phyloP scores from a whole-genome alignment of 2,113 vertebrate species.

The Apaloderma vittatum region DNA sequence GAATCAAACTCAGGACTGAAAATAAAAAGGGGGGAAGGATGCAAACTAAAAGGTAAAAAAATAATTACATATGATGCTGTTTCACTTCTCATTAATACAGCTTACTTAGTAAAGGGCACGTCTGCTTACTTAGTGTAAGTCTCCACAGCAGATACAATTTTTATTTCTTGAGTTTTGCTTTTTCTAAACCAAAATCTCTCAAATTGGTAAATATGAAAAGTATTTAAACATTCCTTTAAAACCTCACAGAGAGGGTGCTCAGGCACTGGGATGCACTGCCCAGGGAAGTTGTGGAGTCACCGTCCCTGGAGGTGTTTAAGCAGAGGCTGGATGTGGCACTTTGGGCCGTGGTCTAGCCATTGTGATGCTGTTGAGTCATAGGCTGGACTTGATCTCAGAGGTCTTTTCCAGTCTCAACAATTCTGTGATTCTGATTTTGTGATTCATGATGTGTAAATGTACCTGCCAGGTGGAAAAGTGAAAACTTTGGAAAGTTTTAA shows the following conservation, averaged over 20 bases:
- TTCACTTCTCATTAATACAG: not conserved
- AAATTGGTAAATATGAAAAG: not conserved
- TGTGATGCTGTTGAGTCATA: too few relatives aligned
- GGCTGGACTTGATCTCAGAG: too few relatives aligned
- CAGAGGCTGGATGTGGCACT: too few relatives aligned
- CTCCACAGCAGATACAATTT: not conserved
- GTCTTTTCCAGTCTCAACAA: too few relatives aligned
- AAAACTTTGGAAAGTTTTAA: not conserved
- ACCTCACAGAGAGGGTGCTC: too few relatives aligned
- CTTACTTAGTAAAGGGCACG: not conserved
- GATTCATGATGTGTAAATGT: not conserved
- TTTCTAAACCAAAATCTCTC: not conserved
- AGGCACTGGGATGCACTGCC: too few relatives aligned
- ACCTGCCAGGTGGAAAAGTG: not conserved
- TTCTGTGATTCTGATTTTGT: too few relatives aligned
- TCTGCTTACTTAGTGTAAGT: not conserved
- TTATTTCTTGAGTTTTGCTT: not conserved
- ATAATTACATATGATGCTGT: not conserved
- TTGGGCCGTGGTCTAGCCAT: too few relatives aligned
- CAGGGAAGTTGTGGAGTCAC: too few relatives aligned
- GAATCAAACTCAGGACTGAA: not conserved
- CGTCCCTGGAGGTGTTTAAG: too few relatives aligned
- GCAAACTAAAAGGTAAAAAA: not conserved
- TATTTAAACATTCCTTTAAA: not conserved
- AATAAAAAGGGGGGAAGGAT: not conserved